Evolutionary conservation across 2,113 vertebrate species (phyloP).

Genomic region (Heptranchias perlo): DNA sequence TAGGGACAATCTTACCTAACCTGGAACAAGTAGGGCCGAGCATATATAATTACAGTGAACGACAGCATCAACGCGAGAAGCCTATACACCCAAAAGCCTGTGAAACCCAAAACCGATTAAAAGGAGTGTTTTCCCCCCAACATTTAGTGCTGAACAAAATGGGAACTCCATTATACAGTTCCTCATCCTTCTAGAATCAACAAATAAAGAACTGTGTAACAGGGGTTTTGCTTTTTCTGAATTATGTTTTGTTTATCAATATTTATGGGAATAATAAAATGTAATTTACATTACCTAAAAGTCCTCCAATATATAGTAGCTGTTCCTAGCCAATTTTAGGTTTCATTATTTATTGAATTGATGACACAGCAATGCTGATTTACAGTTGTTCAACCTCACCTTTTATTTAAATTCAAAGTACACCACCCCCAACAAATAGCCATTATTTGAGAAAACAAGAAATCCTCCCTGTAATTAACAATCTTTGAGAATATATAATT

Average conservation of each 20-base stretch:
- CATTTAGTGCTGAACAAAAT: background rate
- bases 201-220: background rate
- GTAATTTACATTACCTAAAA: background rate
- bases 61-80: background rate
- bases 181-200: background rate
- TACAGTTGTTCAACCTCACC: background rate
- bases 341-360: background rate
- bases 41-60: background rate
- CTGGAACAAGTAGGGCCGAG: background rate
- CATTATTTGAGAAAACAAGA: background rate
- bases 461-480: background rate
- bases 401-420: background rate
- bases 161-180: background rate
- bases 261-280: background rate
- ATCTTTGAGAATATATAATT: background rate
- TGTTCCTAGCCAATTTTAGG: background rate
- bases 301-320: background rate
- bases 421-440: background rate
- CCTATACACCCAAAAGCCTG: background rate
- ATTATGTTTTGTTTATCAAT: background rate
- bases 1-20: background rate
- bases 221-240: background rate
- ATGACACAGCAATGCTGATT: no score
- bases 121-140: background rate
- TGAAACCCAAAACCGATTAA: background rate